Evolutionary conservation across 2,113 vertebrate genomes (phyloP).

Genomic region (Aphyosemion australe): DNA sequence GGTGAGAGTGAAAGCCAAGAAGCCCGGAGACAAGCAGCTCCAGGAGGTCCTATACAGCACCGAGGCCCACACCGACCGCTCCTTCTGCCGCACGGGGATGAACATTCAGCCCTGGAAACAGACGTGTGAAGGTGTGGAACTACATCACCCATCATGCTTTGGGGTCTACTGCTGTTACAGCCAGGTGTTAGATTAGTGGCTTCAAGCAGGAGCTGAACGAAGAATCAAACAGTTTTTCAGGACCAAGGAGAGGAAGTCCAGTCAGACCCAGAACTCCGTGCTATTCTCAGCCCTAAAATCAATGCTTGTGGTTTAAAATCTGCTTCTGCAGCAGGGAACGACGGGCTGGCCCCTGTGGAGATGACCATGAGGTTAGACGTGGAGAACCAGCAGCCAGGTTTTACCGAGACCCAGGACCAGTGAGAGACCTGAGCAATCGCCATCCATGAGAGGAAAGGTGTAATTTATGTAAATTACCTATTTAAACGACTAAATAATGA

Average conservation of each 20-base stretch:
- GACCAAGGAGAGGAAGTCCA: too few species aligned
- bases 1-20: constrained; percentile 78
- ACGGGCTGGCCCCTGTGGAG: constrained; percentile 48
- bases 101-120: constrained; percentile 76
- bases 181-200: too few species aligned
- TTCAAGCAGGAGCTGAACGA: too few species aligned
- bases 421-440: constrained; percentile 48
- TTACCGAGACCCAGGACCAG: constrained; percentile 13
- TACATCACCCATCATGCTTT: neutral
- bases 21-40: constrained; percentile 66
- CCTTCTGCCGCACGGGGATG: constrained; percentile 74
- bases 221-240: too few species aligned
- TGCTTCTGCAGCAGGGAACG: constrained; percentile 37
- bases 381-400: constrained; percentile 46
- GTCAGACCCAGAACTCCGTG: too few species aligned
- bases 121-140: constrained; percentile 19
- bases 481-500: too few species aligned
- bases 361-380: constrained; percentile 61
- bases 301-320: neutral
- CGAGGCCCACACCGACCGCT: constrained; percentile 77
- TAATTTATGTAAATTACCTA: too few species aligned
- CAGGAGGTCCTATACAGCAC: constrained; percentile 81
- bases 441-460: too few species aligned
- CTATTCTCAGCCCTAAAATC: neutral
- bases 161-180: neutral